These are phyloP conservation scores for Cebidichthys violaceus DNA, from an alignment of 2,113 vertebrate species.

Conservation along the genomic window DNA sequence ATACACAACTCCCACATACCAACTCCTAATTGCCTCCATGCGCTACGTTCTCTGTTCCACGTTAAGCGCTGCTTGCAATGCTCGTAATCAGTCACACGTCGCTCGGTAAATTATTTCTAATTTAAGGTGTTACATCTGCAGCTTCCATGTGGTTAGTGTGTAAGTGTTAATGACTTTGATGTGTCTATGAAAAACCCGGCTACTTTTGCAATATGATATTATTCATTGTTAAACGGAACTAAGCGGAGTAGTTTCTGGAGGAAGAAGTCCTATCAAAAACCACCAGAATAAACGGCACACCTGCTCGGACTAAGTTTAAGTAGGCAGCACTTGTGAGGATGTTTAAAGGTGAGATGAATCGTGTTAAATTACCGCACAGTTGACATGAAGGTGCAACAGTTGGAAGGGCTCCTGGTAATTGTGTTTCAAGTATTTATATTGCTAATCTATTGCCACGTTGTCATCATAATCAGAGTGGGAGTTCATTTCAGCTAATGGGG, in stretches of 20 bases:
- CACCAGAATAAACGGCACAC: background rate
- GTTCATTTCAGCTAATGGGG: slow-evolving; percentile 39
- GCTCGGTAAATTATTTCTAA: background rate
- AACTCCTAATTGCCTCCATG: background rate
- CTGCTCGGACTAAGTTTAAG: background rate
- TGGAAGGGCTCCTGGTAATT: slow-evolving; percentile 37
- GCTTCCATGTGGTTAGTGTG: background rate
- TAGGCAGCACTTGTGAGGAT: background rate
- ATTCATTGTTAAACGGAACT: background rate
- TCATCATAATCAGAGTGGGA: slow-evolving; percentile 59
- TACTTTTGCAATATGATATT: background rate
- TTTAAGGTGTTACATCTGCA: background rate
- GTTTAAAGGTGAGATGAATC: background rate
- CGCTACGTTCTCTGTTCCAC: background rate
- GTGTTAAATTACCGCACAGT: background rate
- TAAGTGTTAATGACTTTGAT: slow-evolving; percentile 5
- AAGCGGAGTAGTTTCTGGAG: background rate
- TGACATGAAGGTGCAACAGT: slow-evolving; percentile 10
- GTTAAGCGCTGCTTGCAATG: background rate
- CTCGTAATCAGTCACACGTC: background rate
- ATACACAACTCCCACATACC: background rate
- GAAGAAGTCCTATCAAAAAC: background rate
- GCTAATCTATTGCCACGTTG: slow-evolving; percentile 29
- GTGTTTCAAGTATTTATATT: slow-evolving; percentile 46
- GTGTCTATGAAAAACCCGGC: background rate